Conservation (phyloP, 2,797 vertebrate genomes). For the Helostoma temminkii region DNA sequence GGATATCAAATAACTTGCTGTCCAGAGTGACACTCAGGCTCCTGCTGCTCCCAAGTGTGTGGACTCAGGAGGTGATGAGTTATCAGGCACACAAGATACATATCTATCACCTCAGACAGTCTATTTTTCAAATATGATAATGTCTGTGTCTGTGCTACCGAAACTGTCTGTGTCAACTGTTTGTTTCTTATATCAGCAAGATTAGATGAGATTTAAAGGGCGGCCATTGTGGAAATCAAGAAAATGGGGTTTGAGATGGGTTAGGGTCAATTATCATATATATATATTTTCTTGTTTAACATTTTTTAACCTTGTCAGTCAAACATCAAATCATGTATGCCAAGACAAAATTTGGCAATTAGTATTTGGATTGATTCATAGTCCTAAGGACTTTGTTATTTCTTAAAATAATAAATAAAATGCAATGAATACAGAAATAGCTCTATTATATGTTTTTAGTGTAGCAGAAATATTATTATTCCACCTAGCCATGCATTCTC, state of each 20-base stretch:
- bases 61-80: conserved; percentile 31
- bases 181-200: conserved; percentile 7
- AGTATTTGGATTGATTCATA: not conserved
- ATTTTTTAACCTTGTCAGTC: no score
- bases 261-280: no score
- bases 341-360: not conserved
- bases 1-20: conserved; percentile 52
- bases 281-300: no score
- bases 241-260: not conserved
- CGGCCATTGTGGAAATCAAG: not conserved
- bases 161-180: not conserved
- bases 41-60: conserved; percentile 42
- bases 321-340: no score
- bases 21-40: conserved; percentile 45
- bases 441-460: no score
- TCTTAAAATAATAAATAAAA: not conserved
- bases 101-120: conserved; percentile 36
- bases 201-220: not conserved
- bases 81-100: conserved; percentile 37
- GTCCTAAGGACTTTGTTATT: not conserved
- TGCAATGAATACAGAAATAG: no score
- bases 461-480: not conserved
- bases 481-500: conserved; percentile 6
- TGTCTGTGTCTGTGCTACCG: conserved; percentile 22
- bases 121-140: conserved; percentile 32